A percentile compares a stretch with the other conserved stretches of the same genome.
phyloP scores from a whole-genome alignment of 2,797 vertebrate species.

The Zenarchopterus dispar region DNA sequence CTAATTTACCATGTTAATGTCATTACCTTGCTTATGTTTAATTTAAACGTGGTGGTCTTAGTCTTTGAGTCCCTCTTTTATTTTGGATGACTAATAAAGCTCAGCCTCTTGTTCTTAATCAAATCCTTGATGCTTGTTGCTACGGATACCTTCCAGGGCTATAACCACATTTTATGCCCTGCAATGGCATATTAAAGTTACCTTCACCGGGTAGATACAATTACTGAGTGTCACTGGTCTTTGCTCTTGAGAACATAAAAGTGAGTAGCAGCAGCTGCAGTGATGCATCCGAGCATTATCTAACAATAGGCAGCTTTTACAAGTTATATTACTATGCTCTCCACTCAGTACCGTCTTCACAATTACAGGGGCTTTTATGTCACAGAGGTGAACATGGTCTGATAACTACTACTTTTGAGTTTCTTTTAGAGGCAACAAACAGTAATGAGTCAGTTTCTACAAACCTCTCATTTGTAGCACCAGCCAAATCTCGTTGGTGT shows the following conservation, averaged over 20 bases:
- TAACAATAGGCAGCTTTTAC: too few relatives aligned
- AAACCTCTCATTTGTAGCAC: too few relatives aligned
- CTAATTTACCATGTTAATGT: conserved; percentile 28
- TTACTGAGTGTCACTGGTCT: conserved; percentile 14
- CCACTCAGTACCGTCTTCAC: not conserved
- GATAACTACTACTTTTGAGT: too few relatives aligned
- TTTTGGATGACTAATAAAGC: conserved; percentile 33
- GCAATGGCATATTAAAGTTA: conserved; percentile 25
- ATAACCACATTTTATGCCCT: conserved; percentile 1
- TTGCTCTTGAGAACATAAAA: conserved; percentile 4
- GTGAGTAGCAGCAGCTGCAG: not conserved
- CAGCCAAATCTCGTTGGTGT: too few relatives aligned
- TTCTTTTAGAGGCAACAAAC: too few relatives aligned
- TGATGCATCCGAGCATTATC: too few relatives aligned
- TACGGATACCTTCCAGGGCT: conserved; percentile 33
- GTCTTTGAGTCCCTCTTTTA: conserved; percentile 20
- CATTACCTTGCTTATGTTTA: conserved; percentile 39
- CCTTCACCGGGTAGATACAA: conserved; percentile 12
- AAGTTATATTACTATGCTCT: too few relatives aligned
- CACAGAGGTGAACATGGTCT: not conserved
- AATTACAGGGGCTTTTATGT: not conserved
- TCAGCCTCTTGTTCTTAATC: conserved; percentile 18
- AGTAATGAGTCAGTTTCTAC: too few relatives aligned
- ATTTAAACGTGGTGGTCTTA: conserved; percentile 27
- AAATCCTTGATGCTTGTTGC: conserved; percentile 27